Evolutionary conservation across 1,140 invertebrate species (phyloP), one percentile per base, ranked within the genome.

Genomic region (Sitobion miscanthi): DNA sequence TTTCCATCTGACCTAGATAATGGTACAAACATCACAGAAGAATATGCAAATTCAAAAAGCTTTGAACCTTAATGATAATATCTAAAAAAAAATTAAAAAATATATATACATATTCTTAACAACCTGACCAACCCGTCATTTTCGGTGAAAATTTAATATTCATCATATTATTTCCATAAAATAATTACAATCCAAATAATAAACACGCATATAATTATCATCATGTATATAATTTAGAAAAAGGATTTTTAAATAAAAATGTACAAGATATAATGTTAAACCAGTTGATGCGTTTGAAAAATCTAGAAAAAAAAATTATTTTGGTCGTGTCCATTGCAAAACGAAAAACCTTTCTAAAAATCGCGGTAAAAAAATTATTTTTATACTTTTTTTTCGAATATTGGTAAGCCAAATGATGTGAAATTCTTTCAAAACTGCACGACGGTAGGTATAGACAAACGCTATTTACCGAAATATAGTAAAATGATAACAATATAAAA

Each of bases 141-240:
- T 77, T 77, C n/a, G 82, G 20, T 38, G 38, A 83, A 86, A 25
- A 45, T 86, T 9, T 86, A 86, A 86, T 86, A 86, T 45, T 86
- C 38, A 86, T 45, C 38, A 86, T n/a, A n/a, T 77, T 42, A 25
- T 86, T 86, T 86, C 83, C 83, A 86, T 86, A 86, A 86, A 42
- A 45, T 86, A 25, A 86, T 86, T 45, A 86, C 38, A 45, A 45
- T 86, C 83, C 30, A 86, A 45, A 86, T 86, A 86, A 86, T 86
- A 45, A 86, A 86, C 23, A 86, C 11, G 38, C 23, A 86, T 23
- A 86, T 45, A 30, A 86, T 45, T 86, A 45, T 86, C 38, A 45
- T 45, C 23, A 30, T 8, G 17, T 69, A 69, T n/a, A 69, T 69
- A 69, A 69, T 77, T n/a, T 14, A 77, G 2, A 77, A 77, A 77